These are phyloP conservation scores for Taenioides sp. DNA, from an alignment of 2,797 vertebrate genomes.

Conservation along the genomic window DNA sequence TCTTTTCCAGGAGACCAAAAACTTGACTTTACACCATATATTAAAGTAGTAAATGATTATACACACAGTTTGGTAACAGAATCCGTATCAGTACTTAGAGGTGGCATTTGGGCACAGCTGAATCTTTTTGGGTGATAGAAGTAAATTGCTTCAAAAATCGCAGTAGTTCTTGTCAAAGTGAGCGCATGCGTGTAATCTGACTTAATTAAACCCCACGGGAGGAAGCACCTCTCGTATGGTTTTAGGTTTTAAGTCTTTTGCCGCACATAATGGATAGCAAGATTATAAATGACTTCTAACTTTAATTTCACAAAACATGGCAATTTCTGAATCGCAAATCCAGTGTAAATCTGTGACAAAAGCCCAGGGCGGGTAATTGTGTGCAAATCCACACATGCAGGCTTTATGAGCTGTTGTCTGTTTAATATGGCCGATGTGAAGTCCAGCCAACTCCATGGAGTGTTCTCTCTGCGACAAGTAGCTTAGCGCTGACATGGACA, in stretches of 20 bases:
- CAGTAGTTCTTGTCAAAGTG: neutral
- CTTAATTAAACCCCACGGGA: neutral
- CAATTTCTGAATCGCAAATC: conserved; percentile 42
- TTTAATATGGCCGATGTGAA: conserved; percentile 68
- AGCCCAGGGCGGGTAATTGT: conserved; percentile 57
- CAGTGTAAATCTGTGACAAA: conserved; percentile 40
- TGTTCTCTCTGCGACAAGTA: conserved; percentile 54
- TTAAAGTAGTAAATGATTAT: neutral
- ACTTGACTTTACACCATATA: neutral
- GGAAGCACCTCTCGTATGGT: neutral
- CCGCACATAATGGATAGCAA: neutral
- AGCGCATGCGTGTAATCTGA: neutral
- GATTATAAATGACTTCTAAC: conserved; percentile 12
- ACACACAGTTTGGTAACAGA: neutral
- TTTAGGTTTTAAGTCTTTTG: neutral
- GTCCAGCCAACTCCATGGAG: conserved; percentile 33
- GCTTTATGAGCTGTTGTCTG: conserved; percentile 66
- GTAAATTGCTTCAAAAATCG: neutral
- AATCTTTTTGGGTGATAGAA: neutral
- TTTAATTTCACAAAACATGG: conserved; percentile 23
- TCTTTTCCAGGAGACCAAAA: neutral
- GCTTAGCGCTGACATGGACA: conserved; percentile 63
- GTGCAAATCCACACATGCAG: conserved; percentile 52
- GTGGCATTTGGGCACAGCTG: neutral
- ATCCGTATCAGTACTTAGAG: neutral